Evolutionary conservation across 2,888 invertebrate genomes (phyloP).

Genomic region (Tetramorium bicarinatum): DNA sequence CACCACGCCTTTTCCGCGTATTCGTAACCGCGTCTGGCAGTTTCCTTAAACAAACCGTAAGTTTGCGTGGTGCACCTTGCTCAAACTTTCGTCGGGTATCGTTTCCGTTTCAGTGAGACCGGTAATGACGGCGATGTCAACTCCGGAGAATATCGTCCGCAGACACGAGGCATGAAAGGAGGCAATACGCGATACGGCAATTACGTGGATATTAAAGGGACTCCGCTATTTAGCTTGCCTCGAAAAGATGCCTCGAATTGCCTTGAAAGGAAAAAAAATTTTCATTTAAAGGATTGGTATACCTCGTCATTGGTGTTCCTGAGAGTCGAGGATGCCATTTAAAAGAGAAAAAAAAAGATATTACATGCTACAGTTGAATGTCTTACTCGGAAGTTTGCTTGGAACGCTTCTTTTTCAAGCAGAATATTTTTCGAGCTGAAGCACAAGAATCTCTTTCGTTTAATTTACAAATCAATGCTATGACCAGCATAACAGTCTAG

Average conservation of each 20-base stretch:
- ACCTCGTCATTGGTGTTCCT: neutral
- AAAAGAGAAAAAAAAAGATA: neutral
- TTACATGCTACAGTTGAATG: neutral
- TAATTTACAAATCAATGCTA: slow-evolving; percentile 4
- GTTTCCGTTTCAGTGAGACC: slow-evolving; percentile 41
- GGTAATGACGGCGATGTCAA: slow-evolving; percentile 50
- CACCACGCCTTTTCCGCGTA: slow-evolving; percentile 81
- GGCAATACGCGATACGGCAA: neutral
- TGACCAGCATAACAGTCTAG: neutral
- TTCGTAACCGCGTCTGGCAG: slow-evolving; percentile 75
- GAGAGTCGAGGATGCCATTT: neutral
- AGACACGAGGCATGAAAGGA: neutral
- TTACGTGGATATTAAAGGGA: neutral
- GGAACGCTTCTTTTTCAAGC: neutral
- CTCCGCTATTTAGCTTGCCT: neutral
- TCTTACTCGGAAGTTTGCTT: neutral
- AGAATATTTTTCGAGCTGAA: neutral
- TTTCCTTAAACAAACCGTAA: slow-evolving; percentile 81
- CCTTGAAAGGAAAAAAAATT: neutral
- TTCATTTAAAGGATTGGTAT: neutral
- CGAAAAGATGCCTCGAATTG: neutral
- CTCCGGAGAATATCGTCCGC: neutral
- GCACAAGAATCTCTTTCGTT: neutral
- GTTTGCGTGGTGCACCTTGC: slow-evolving; percentile 74
- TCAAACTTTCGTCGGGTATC: slow-evolving; percentile 10